Evolutionary conservation across 2,888 invertebrate species (phyloP), one percentile per base, ranked within the genome.

Genomic region (Pyrrhia umbra): DNA sequence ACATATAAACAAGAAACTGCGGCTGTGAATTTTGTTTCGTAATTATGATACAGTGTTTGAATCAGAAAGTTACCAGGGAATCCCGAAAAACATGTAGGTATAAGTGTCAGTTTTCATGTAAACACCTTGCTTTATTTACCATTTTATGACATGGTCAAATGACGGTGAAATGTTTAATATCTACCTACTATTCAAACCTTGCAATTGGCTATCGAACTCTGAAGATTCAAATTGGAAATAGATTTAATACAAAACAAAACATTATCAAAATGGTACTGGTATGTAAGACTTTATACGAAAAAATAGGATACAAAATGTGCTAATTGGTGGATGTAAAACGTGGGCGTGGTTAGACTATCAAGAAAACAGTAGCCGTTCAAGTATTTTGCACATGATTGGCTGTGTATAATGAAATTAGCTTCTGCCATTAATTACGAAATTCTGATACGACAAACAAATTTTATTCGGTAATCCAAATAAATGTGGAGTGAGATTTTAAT

Each of bases 241-340:
- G 25, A 47, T 61, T 49, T 62, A 6, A 18, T 21, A 21, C 8
- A 34, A 23, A 10, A 10, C 2, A 21, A 1, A 20, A n/a, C 9
- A 23, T 43, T 4, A 16, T 43, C 1, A 60, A 6, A 10, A 18
- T 16, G 4, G 23, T 6, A 23, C 21, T 6, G 4, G 8, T n/a
- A 21, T 25, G n/a, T 18, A 23, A 13, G 2, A 30, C 42, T 9
- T 10, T 6, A 21, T 10, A 10, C 18, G 18, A 18, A 39, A 56
- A 37, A 27, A 16, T 21, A 20, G 9, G 37, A 45, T 30, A n/a
- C 23, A 0, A 42, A 43, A 45, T 21, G n/a, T 46, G 45, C 10
- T 59, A 40, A 46, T 60, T 68, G 61, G 45, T 50, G 25, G 25
- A 68, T 39, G 13, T 25, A 6, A 6, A 39, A 25, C 40, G 45